These are phyloP conservation scores for Pipistrellus nathusii DNA, from an alignment of 2,797 vertebrate genomes.

Conservation along the genomic window DNA sequence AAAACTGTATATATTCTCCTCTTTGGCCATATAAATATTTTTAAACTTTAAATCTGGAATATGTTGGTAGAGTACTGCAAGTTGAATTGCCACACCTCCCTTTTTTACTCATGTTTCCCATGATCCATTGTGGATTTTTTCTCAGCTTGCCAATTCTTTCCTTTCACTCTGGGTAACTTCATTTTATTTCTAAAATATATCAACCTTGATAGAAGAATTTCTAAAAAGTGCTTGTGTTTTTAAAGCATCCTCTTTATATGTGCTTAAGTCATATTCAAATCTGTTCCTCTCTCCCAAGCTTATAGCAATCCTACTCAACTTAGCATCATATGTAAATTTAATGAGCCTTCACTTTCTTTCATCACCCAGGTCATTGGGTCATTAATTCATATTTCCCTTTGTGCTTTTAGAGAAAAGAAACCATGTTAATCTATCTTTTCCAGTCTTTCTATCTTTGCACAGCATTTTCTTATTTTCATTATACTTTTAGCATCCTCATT, in stretches of 20 bases:
- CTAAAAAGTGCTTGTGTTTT: conserved; percentile 33
- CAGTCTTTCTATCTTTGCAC: background rate
- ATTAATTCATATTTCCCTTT: conserved; percentile 70
- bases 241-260: conserved; percentile 45
- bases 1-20: background rate
- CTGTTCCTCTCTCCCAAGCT: conserved; percentile 39
- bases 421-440: conserved; percentile 46
- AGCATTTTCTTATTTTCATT: conserved; percentile 38
- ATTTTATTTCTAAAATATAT: conserved; percentile 19
- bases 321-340: conserved; percentile 71
- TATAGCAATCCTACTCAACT: background rate
- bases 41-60: background rate
- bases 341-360: conserved; percentile 66
- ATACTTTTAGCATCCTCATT: conserved; percentile 39
- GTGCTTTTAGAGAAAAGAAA: conserved; percentile 67
- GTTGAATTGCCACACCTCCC: background rate
- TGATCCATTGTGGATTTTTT: background rate
- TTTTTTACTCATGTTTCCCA: background rate
- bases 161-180: conserved; percentile 27
- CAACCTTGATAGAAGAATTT: conserved; percentile 16
- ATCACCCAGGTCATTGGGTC: conserved; percentile 72
- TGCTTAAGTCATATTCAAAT: conserved; percentile 53
- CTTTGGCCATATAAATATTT: background rate
- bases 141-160: background rate
- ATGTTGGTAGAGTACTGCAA: background rate